These are phyloP conservation scores for Hydractinia symbiolongicarpus DNA, from an alignment of 30 jellyfish, hydroid and myxozoan species.

Conservation along the genomic window DNA sequence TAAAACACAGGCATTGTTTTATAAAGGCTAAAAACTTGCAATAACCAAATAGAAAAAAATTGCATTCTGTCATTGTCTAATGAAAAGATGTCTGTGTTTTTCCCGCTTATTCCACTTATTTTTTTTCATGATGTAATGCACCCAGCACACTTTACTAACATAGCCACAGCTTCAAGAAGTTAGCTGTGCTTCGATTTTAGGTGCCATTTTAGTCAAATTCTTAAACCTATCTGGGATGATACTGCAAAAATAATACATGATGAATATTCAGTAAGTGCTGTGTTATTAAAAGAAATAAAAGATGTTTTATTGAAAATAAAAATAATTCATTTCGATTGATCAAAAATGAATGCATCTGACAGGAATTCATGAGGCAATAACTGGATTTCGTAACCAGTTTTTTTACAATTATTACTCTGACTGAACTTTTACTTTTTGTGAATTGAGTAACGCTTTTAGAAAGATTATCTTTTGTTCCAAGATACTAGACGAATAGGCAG, in stretches of 20 bases:
- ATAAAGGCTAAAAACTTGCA: neutral
- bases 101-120: too few relatives aligned
- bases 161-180: neutral
- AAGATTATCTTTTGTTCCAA: too few relatives aligned
- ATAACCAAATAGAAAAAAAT: neutral
- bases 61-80: neutral
- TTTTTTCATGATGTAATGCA: neutral
- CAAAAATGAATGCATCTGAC: too few relatives aligned
- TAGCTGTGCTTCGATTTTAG: conserved; percentile 33
- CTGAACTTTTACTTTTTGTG: too few relatives aligned
- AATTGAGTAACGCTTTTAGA: too few relatives aligned
- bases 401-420: too few relatives aligned
- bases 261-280: conserved; percentile 63
- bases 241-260: conserved; percentile 72
- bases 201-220: conserved; percentile 95
- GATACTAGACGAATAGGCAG: neutral
- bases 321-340: neutral
- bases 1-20: neutral
- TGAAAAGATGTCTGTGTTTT: neutral
- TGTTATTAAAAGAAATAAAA: neutral
- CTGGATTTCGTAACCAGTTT: too few relatives aligned
- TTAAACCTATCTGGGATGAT: conserved; percentile 70
- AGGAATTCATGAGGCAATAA: too few relatives aligned
- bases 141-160: neutral
- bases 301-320: neutral